Conservation (phyloP, 2,113 vertebrate genomes). For the Mixornis gularis region DNA sequence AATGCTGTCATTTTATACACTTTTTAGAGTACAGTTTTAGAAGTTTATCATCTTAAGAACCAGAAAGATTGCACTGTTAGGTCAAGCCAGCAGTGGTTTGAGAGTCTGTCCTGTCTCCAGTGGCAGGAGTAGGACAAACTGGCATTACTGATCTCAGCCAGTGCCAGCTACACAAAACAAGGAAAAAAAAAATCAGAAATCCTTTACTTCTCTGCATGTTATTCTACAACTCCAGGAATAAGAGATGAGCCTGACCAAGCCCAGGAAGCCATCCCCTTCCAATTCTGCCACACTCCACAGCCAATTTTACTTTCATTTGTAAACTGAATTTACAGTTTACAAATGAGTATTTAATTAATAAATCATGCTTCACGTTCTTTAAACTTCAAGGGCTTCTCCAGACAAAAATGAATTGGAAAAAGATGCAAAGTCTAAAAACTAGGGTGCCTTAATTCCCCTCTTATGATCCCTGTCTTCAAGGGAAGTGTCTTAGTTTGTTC, state of each 20-base stretch:
- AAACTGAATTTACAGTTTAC: not conserved
- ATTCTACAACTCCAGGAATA: not conserved
- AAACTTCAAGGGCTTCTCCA: not conserved
- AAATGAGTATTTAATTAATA: not conserved
- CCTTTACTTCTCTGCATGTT: not conserved
- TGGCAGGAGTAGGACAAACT: not conserved
- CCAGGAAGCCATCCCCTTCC: not conserved
- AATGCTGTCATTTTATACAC: not conserved
- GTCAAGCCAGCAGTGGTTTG: not conserved
- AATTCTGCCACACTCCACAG: not conserved
- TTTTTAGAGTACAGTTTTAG: not conserved
- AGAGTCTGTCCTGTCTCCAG: not conserved
- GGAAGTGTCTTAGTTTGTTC: not conserved
- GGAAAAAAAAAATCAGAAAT: not conserved
- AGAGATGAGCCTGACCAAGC: not conserved
- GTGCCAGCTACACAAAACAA: not conserved
- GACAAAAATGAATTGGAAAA: not conserved
- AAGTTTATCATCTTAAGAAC: not conserved
- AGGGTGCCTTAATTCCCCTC: not conserved
- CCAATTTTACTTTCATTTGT: not conserved
- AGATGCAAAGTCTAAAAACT: not conserved
- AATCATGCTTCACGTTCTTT: not conserved
- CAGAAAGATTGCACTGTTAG: not conserved
- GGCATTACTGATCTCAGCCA: not conserved
- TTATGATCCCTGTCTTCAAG: not conserved